Evolutionary conservation across 2,888 invertebrate species (phyloP).

Genomic region (Lacanobia wlatinum): DNA sequence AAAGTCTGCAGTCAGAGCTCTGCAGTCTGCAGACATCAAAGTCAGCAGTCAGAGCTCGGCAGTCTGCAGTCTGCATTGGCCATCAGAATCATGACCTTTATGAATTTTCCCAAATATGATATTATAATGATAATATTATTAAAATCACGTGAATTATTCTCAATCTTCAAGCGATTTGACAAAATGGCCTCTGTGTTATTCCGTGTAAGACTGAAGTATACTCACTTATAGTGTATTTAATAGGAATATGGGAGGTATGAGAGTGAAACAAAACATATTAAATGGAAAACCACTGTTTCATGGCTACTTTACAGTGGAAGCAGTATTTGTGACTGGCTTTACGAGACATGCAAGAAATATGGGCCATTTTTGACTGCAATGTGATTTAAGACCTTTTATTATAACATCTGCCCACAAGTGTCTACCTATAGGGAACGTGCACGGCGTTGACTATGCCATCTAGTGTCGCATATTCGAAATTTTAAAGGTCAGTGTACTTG

Average conservation of each 20-base stretch:
- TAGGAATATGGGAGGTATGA: conserved; percentile 47
- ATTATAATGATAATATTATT: conserved; percentile 31
- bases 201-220: conserved; percentile 74
- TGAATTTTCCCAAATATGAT: conserved; percentile 50
- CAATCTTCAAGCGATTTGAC: conserved; percentile 63
- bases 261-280: conserved; percentile 33
- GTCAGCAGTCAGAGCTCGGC: background rate
- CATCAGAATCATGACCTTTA: background rate
- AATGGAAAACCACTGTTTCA: conserved; percentile 23
- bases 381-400: conserved; percentile 5
- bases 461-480: no score
- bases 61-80: background rate
- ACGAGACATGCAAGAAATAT: conserved; percentile 21
- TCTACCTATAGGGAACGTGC: no score
- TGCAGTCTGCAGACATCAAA: background rate
- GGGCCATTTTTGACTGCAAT: conserved; percentile 52
- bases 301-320: conserved; percentile 20
- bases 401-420: conserved; percentile 27
- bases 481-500: no score
- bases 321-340: conserved; percentile 16
- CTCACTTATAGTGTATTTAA: conserved; percentile 60
- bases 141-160: conserved; percentile 53
- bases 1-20: background rate
- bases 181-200: conserved; percentile 70
- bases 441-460: no score